Base-by-base conservation (phyloP, 2,888 invertebrate species). In the Drosophila cognata region DNA sequence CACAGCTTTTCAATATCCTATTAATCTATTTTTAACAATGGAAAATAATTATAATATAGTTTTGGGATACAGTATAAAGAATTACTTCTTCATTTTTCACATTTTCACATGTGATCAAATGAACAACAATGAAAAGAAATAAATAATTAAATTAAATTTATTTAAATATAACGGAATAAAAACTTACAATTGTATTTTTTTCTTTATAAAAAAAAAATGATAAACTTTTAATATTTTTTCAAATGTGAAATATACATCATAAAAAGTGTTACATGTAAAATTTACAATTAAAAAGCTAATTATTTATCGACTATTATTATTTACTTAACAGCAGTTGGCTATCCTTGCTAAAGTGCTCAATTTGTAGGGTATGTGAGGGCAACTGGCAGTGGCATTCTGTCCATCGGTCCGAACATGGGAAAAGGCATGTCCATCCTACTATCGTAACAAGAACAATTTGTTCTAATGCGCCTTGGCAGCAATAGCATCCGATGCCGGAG, bases 401-500 rank as follows among this genome's bases (percentile, higher is more conserved):
- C 78, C 87, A 77, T 75, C 67, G 88, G 79, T 79, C 86, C 90
- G 89, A 90, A 84, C 89, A 90, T 81, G 90, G 86, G 75, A 90
- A 87, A 73, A 81, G 79, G 82, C 89, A 86, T 84, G 90, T 87
- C 82, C 84, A 87, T 88, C 89, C 82, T 88, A 76, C 88, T 88
- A 86, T 90, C 88, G 91, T 84, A 86, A 86, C 86, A 90, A 86
- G 91, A 90, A 89, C 90, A 86, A 86, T 90, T 86, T 86, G 85
- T 86, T 86, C 85, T 86, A 86, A 86, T 90, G 89, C 87, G 67
- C 84, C 78, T 57, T 84, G 84, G 89, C 90, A 85, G 82, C 82
- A 71, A 72, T 73, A 65, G 71, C 52, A 68, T 56, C 63, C 36
- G 51, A 35, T 64, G 53, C 52, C 52, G 55, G 57, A 57, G 66